Conservation (phyloP, 2,113 vertebrate genomes). For the Grallaria varia region DNA sequence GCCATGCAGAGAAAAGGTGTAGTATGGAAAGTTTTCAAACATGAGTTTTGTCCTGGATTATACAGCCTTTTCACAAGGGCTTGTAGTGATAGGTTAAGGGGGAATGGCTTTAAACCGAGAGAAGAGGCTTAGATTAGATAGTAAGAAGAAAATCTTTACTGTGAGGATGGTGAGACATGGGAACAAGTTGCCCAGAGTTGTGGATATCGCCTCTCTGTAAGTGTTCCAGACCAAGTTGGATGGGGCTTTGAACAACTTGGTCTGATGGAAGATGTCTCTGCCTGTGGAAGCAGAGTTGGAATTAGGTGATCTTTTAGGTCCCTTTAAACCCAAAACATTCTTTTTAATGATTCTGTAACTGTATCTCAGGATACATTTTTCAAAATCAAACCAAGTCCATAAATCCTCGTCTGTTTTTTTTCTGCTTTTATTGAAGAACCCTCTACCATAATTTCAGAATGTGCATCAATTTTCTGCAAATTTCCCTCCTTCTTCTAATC, state of each 20-base stretch:
- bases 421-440: not conserved
- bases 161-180: not conserved
- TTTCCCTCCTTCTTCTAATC: not conserved
- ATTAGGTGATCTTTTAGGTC: not conserved
- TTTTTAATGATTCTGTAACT: not conserved
- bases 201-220: not conserved
- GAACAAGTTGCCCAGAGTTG: not conserved
- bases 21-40: not conserved
- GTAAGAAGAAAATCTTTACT: not conserved
- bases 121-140: not conserved
- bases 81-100: not conserved
- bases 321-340: not conserved
- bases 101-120: not conserved
- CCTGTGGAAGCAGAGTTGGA: not conserved
- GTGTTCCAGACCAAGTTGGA: not conserved
- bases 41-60: not conserved
- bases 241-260: not conserved
- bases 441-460: not conserved
- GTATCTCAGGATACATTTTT: not conserved
- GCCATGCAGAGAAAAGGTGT: not conserved
- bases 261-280: not conserved
- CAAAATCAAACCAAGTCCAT: not conserved
- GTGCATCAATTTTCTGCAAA: not conserved
- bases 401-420: not conserved
- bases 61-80: not conserved